These are phyloP conservation scores for Lagorchestes hirsutus DNA, from an alignment of 2,797 vertebrate genomes.

Conservation along the genomic window DNA sequence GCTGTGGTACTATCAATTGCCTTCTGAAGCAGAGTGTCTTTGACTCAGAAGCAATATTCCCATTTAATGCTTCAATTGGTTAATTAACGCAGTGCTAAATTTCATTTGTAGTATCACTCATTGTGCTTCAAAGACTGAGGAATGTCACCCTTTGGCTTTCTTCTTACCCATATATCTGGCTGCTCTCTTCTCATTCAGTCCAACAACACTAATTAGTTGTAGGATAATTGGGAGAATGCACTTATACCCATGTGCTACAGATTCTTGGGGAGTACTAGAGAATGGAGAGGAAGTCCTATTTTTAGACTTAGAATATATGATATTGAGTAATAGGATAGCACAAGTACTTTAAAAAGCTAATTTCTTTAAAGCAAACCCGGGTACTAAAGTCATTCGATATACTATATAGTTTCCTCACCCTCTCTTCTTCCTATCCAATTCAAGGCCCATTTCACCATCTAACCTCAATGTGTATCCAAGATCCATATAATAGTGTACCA, in stretches of 20 bases:
- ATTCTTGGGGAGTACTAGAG: slow-evolving; percentile 20
- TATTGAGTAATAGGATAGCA: slow-evolving; percentile 38
- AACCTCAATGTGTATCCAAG: not conserved
- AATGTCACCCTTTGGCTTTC: slow-evolving; percentile 3
- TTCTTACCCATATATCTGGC: slow-evolving; percentile 29
- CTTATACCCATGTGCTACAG: slow-evolving; percentile 26
- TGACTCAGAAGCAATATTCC: slow-evolving; percentile 22
- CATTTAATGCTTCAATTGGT: slow-evolving; percentile 27
- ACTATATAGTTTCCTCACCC: not conserved
- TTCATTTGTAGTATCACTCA: slow-evolving; percentile 24
- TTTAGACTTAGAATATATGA: slow-evolving; percentile 37
- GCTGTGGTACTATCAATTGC: not conserved
- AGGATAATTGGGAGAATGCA: slow-evolving; percentile 20
- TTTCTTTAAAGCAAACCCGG: not conserved
- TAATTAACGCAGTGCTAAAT: slow-evolving; percentile 48
- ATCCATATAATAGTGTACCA: not conserved
- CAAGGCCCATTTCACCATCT: not conserved
- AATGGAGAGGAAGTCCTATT: slow-evolving; percentile 35
- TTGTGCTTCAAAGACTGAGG: slow-evolving; percentile 36
- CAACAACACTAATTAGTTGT: not conserved
- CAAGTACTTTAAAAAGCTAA: slow-evolving; percentile 35
- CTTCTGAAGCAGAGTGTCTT: slow-evolving; percentile 7
- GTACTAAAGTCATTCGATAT: not conserved
- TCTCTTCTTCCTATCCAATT: not conserved
- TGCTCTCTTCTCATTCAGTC: slow-evolving; percentile 23